Conservation (phyloP, 2,888 invertebrate species). For the Lithosia quadra region DNA sequence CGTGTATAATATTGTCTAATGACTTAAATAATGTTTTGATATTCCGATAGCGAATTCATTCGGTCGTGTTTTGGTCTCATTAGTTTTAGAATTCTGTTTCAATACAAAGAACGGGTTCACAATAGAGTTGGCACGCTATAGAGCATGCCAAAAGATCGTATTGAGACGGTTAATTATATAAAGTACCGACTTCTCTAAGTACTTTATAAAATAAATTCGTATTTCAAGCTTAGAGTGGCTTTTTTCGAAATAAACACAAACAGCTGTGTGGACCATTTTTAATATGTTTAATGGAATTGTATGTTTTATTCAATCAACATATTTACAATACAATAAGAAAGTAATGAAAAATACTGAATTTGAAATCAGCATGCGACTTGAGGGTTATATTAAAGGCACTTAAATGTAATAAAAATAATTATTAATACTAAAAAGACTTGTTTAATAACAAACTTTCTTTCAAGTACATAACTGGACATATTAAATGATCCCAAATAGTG, state of each 20-base stretch:
- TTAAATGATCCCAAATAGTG: no score
- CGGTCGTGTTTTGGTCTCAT: constrained; percentile 60
- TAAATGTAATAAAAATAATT: no score
- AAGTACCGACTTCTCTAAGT: constrained; percentile 35
- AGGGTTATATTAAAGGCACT: no score
- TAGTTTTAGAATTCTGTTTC: constrained; percentile 45
- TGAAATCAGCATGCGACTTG: no score
- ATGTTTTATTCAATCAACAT: background rate
- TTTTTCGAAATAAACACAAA: background rate
- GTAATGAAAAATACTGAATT: no score
- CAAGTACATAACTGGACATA: no score
- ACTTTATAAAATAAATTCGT: constrained; percentile 10
- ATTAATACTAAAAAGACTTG: no score
- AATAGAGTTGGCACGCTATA: constrained; percentile 45
- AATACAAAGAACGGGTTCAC: constrained; percentile 35
- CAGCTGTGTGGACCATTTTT: background rate
- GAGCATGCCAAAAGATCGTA: constrained; percentile 54
- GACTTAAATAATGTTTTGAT: constrained; percentile 52
- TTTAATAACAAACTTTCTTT: no score
- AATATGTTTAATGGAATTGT: background rate
- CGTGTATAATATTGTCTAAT: constrained; percentile 59
- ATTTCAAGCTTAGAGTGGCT: background rate
- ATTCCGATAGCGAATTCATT: constrained; percentile 35
- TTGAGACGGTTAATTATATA: constrained; percentile 49
- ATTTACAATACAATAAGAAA: no score